phyloP scores from a whole-genome alignment of 2,797 vertebrate genomes.

The Pseudotriccus pelzelni region DNA sequence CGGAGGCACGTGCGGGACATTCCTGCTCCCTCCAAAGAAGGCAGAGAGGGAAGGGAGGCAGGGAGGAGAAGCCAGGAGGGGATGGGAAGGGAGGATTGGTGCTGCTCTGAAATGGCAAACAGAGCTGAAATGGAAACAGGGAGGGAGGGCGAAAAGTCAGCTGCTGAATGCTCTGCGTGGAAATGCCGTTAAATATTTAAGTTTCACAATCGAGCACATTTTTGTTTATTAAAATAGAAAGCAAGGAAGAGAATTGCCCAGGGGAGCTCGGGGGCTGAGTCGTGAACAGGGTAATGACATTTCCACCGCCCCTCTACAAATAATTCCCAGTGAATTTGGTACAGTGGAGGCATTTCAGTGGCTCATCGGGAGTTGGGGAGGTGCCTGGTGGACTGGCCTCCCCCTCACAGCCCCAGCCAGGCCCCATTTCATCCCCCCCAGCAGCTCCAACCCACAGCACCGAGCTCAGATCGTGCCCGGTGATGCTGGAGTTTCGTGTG shows the following conservation, averaged over 20 bases:
- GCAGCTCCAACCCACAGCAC: background rate
- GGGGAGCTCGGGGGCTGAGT: background rate
- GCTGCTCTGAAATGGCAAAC: background rate
- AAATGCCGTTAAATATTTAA: conserved; percentile 36
- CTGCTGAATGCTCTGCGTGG: background rate
- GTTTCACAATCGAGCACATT: background rate
- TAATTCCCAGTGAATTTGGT: background rate
- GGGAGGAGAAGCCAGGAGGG: background rate
- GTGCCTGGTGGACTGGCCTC: background rate
- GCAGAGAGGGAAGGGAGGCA: background rate
- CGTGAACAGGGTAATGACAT: conserved; percentile 12
- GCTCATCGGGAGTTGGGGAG: background rate
- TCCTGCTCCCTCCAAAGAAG: background rate
- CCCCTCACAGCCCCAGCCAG: background rate
- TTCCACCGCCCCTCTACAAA: conserved; percentile 1
- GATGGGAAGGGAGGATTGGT: background rate
- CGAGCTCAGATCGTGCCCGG: background rate
- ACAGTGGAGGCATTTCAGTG: background rate
- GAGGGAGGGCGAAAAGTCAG: background rate
- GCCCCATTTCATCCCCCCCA: background rate
- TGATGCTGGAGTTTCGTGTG: background rate
- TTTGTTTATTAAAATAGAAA: background rate
- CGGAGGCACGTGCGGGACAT: background rate
- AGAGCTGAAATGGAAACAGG: background rate
- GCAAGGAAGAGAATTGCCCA: background rate